Percentiles rank a stretch among this genome's conserved stretches.
phyloP scores from a whole-genome alignment of 2,113 vertebrate genomes.

The Leucopsar rothschildi region DNA sequence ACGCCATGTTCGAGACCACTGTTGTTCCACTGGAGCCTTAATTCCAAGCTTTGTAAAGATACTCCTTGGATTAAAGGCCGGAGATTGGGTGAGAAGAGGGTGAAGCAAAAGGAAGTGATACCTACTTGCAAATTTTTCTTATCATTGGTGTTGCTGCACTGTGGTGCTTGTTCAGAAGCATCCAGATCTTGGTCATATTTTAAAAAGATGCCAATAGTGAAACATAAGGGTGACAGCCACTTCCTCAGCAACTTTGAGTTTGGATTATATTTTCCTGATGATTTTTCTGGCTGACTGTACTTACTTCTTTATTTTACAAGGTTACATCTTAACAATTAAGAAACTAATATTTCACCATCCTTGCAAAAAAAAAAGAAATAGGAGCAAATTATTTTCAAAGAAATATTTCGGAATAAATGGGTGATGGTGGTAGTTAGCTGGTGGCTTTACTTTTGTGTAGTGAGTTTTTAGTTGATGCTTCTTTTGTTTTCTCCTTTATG shows the following conservation, averaged over 20 bases:
- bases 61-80: background rate
- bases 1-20: fast-evolving
- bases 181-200: background rate
- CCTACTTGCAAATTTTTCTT: background rate
- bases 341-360: background rate
- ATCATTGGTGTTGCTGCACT: background rate
- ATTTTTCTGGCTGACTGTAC: background rate
- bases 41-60: background rate
- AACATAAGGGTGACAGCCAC: background rate
- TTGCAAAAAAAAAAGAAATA: background rate
- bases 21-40: background rate
- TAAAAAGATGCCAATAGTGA: background rate
- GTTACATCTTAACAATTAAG: background rate
- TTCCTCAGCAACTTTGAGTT: background rate
- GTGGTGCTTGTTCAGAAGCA: background rate
- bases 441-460: background rate
- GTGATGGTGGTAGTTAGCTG: background rate
- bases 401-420: background rate
- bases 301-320: background rate
- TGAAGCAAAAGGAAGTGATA: background rate
- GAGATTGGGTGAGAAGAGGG: background rate
- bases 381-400: background rate
- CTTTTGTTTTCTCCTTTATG: background rate
- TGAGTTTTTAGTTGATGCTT: background rate
- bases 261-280: background rate